Evolutionary conservation across 2,797 vertebrate genomes (phyloP), one percentile per base, ranked within the genome.

Genomic region (Sebastes nivosus): DNA sequence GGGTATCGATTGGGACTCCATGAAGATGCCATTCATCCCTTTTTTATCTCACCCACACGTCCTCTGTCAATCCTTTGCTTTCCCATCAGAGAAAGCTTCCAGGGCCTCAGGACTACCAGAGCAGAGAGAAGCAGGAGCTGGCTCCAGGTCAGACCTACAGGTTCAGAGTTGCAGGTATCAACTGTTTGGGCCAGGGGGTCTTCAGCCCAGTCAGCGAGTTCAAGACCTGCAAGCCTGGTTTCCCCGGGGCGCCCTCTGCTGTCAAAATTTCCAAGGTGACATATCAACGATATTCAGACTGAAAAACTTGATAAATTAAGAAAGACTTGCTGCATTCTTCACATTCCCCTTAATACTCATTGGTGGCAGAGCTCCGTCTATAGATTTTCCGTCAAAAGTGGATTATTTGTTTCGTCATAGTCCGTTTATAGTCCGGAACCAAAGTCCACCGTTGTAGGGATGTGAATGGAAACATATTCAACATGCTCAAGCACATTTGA

Each of bases 181-280:
- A 99, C 93, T 96, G 94, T 82, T 97, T 97, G 74, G 97, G 97
- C 18, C 93, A 95, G 67, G 97, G 99, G 72, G 95, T 96, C 89
- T 99, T 98, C 94, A 98, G 98, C 93, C 96, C 96, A 46, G 88
- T 96, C 71, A 97, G 96, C 67, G 98, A 99, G 93, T 99, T 99
- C 95, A 99, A 99, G 92, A 99, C 98, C 2, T 99, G 98, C 84
- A 97, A 97, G 87, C 98, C 98, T 0, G 99, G 99, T 73, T 99
- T 99, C 93, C 99, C 99, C 60, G 98, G 98, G 86, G 98, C 98
- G 32, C 99, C 99, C 72, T 98, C 97, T 92, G 97, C 98, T 70
- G 97, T 99, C 91, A 98, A 96, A 91, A 99, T 99, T 79, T 96
- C 96, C 73, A 99, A 99, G 98, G 99, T 99, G 87, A 65, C 1